These are phyloP conservation scores for Pelobates fuscus DNA, from an alignment of 2,113 vertebrate species.

Conservation along the genomic window DNA sequence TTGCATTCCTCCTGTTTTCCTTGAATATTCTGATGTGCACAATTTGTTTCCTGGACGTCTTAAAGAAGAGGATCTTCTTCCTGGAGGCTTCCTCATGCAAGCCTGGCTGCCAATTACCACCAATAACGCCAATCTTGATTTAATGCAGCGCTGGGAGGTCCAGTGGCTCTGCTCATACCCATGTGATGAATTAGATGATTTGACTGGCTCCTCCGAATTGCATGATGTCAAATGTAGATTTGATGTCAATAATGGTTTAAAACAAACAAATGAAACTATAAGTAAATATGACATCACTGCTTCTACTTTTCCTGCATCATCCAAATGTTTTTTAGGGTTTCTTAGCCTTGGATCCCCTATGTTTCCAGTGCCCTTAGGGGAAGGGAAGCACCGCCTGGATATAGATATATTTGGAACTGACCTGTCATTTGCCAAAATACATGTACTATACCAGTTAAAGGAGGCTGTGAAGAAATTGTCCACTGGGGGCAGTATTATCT, in stretches of 20 bases:
- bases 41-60: no score
- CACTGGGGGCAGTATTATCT: not conserved
- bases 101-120: constrained; percentile 8
- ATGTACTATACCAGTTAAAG: constrained; percentile 71
- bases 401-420: constrained; percentile 79
- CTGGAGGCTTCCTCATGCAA: not conserved
- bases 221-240: not conserved
- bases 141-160: not conserved
- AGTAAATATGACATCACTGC: no score
- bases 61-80: no score
- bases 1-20: no score
- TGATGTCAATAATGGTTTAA: not conserved
- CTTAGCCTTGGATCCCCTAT: no score
- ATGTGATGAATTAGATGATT: not conserved
- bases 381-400: constrained; percentile 76
- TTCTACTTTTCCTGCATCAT: no score
- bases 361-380: no score
- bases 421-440: constrained; percentile 62
- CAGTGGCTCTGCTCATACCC: no score
- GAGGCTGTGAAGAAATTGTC: constrained; percentile 61
- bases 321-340: constrained; percentile 55
- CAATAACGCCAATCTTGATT: constrained; percentile 6
- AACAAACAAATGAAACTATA: not conserved
- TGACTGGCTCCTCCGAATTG: no score
- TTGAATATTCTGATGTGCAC: no score